phyloP scores from a whole-genome alignment of 2,113 vertebrate species.

The Struthio camelus region DNA sequence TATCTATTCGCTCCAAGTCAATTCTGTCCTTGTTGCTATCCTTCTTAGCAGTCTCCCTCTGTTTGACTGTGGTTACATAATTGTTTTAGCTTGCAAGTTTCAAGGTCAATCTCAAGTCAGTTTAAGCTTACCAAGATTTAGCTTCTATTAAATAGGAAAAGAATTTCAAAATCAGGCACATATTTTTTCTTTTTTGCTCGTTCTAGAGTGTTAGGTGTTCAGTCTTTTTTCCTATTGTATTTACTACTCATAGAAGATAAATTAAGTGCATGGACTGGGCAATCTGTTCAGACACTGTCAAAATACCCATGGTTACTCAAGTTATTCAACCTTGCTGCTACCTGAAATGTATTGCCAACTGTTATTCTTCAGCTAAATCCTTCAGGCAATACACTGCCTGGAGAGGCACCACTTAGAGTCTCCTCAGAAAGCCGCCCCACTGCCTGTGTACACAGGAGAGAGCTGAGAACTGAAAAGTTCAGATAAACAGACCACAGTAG shows the following conservation, averaged over 20 bases:
- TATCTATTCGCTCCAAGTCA: neutral
- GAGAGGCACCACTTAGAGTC: neutral
- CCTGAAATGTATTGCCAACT: neutral
- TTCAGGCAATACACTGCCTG: neutral
- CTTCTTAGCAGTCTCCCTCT: neutral
- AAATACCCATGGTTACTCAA: neutral
- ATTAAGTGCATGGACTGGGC: neutral
- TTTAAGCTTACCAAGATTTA: neutral
- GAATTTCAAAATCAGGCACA: neutral
- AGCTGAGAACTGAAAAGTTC: neutral
- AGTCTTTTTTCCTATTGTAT: neutral
- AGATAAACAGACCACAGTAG: neutral
- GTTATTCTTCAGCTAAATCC: constrained; percentile 8
- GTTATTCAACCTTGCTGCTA: neutral
- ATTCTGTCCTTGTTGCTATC: neutral
- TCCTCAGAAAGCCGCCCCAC: constrained; percentile 7
- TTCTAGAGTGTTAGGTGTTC: neutral
- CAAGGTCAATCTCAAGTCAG: neutral
- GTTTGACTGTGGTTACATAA: neutral
- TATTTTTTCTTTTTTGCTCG: neutral
- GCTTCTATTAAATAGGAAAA: neutral
- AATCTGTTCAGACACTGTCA: neutral
- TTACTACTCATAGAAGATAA: neutral
- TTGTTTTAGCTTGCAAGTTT: neutral
- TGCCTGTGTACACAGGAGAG: neutral